Evolutionary conservation across 2,797 vertebrate species (phyloP), one percentile per base, ranked within the genome.

Genomic region (Crocidura indochinensis): DNA sequence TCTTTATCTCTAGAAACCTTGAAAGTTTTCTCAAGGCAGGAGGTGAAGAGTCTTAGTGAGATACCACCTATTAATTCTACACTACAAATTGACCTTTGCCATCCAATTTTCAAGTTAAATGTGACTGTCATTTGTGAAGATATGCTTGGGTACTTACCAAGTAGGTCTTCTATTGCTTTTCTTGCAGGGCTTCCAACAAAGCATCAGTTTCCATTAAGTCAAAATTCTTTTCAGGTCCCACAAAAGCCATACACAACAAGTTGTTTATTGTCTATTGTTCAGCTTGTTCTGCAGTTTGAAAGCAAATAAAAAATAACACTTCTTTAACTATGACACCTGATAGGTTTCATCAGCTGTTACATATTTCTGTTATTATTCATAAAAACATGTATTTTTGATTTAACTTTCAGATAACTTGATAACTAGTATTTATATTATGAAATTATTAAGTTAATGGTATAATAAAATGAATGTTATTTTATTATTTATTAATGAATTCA

Each of bases 1-100:
- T 97, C 96, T 98, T 97, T 98, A 95, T 97, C 91, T 94, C 95
- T 86, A 84, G 96, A 97, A 97, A 96, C 98, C 97, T 98, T 98
- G 97, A 97, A 98, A 98, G 97, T 98, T 98, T 97, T 96, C 96
- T 96, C 93, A 91, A 97, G 95, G 95, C 10, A 0, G 92, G 65
- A 97, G 97, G 97, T 97, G 96, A 98, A 97, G 97, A 97, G 96
- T 94, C 97, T 97, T 89, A 88, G 95, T 94, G 94, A 95, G 94
- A 94, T 83, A 77, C 90, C 87, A 93, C 88, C 91, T 97, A 96
- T 97, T 98, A 98, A 98, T 98, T 97, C 96, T 60, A 4, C 95
- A 96, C 97, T 98, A 96, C 97, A 98, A 62, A 77, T 91, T 97
- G 97, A 98, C 96, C 97, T 98, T 97, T 98, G 93, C 94, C 94